Percentiles rank a stretch among this genome's conserved stretches.
Conservation (phyloP, 1,140 invertebrate genomes). For the Drosophila nigromelanica region DNA sequence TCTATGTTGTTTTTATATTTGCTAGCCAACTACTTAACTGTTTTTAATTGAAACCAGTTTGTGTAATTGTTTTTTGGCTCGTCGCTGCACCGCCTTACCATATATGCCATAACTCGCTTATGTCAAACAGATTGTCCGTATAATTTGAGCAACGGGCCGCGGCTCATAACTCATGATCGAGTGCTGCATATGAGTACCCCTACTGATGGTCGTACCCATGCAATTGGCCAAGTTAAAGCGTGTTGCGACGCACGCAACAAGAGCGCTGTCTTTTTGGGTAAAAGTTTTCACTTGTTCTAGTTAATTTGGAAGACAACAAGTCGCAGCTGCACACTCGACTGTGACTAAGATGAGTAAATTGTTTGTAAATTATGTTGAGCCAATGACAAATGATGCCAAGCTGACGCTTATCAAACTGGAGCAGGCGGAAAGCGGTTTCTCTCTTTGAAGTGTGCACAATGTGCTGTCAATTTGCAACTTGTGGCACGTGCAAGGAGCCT, state of each 20-base stretch:
- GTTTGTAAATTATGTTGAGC: conserved; percentile 67
- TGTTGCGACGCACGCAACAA: neutral
- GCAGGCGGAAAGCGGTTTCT: conserved; percentile 15
- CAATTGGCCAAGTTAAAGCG: neutral
- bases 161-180: conserved; percentile 20
- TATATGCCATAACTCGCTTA: conserved; percentile 76
- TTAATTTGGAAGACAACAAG: conserved; percentile 41
- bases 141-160: conserved; percentile 58
- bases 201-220: neutral
- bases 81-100: conserved; percentile 47
- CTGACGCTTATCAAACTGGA: conserved; percentile 68
- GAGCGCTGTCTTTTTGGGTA: conserved; percentile 11
- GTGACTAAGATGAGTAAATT: conserved; percentile 67
- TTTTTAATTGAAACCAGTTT: conserved; percentile 81
- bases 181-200: neutral
- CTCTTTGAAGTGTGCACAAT: neutral
- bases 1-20: conserved; percentile 38
- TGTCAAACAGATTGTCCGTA: conserved; percentile 72
- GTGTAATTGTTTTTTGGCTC: conserved; percentile 73
- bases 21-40: conserved; percentile 60
- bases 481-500: conserved; percentile 25
- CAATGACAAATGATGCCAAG: conserved; percentile 71
- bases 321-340: no score
- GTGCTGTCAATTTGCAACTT: conserved; percentile 10
- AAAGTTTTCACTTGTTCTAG: conserved; percentile 73